phyloP scores from a whole-genome alignment of 2,797 vertebrate species.

The Bucorvus abyssinicus region DNA sequence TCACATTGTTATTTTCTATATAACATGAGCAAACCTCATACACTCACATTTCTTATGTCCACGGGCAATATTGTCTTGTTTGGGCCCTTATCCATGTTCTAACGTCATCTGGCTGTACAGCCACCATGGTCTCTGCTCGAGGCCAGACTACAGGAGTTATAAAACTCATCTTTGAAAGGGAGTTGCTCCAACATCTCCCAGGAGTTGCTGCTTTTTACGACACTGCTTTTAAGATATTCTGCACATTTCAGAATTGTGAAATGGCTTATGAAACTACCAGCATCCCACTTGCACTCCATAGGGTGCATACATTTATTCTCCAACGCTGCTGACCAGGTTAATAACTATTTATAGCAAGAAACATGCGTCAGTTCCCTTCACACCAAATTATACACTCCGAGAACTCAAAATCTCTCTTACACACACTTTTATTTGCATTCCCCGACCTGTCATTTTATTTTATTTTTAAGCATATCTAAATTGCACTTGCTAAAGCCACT shows the following conservation, averaged over 20 bases:
- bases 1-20: background rate
- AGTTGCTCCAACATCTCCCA: constrained; percentile 1
- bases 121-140: background rate
- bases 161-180: background rate
- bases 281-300: background rate
- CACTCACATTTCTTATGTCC: background rate
- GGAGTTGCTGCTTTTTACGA: background rate
- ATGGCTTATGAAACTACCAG: constrained; percentile 21
- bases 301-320: background rate
- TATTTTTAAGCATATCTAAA: background rate
- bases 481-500: background rate
- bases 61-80: background rate
- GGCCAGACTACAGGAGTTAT: background rate
- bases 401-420: background rate
- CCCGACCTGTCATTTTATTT: background rate
- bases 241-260: constrained; percentile 6
- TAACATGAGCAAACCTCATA: background rate
- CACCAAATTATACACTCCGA: background rate
- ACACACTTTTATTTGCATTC: background rate
- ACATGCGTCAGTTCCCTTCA: background rate
- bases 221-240: constrained; percentile 33
- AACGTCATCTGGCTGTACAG: background rate
- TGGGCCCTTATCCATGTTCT: background rate
- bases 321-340: constrained; percentile 17
- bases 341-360: background rate